Evolutionary conservation across 2,797 vertebrate species (phyloP), one percentile per base, ranked within the genome.

Genomic region (Nyctibius grandis): DNA sequence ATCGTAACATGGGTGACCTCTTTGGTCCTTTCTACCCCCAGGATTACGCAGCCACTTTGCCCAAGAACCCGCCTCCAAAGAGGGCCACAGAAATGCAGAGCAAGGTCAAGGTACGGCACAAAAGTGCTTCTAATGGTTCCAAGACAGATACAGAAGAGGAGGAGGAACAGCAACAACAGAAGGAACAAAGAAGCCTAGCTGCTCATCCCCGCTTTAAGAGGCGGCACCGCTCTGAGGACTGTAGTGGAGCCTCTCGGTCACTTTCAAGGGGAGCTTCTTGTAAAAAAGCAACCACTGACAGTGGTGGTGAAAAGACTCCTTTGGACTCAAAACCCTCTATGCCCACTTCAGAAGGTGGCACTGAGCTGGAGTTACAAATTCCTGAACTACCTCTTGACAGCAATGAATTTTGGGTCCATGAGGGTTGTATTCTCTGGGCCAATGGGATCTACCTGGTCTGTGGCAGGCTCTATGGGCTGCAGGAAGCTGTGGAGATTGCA

Each of bases 341-440:
- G 89, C 96, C 98, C 95, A 97, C 96, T 96, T 97, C 97, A 88
- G 98, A 98, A 95, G 95, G 99, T 99, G 53, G 98, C 97, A 97
- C 98, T 97, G 98, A 99, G 98, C 98, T 98, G 99, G 97, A 98
- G 76, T 98, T 99, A 88, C 98, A 99, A 97, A 99, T 99, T 98
- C 99, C 99, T 96, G 98, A 99, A 98, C 99, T 99, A 98, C 99
- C 99, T 98, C 99, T 99, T 98, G 99, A 99, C 98, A 99, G 99
- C 65, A 99, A 99, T 97, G 99, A 99, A 98, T 98, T 99, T 98
- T 99, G 99, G 99, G 98, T 99, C 95, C 99, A 99, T 3, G 99
- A 99, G 98, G 98, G 99, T 95, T 99, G 99, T 96, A 99, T 99
- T 89, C 99, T 99, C 96, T 99, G 99, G 99, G 99, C 99, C 98